Conservation (phyloP, 1,140 invertebrate species). For the Ephestia elutella region DNA sequence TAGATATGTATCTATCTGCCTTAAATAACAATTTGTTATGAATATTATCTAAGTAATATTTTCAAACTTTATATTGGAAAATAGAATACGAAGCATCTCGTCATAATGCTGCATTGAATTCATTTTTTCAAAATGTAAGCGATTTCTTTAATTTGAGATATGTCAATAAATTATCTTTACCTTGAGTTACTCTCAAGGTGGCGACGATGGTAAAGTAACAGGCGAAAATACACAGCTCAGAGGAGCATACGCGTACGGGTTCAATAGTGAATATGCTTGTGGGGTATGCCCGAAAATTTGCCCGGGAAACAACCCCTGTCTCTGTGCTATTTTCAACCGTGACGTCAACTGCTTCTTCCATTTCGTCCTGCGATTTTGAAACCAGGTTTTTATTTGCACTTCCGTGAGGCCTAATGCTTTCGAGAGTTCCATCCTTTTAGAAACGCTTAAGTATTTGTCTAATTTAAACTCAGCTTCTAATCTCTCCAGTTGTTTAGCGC, state of each 20-base stretch:
- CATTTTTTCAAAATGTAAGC: no score
- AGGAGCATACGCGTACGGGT: conserved; percentile 67
- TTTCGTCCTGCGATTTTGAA: conserved; percentile 95
- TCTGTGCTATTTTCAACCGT: conserved; percentile 87
- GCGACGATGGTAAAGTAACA: conserved; percentile 61
- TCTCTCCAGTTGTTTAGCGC: conserved; percentile 91
- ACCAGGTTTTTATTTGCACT: conserved; percentile 98
- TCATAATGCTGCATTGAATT: no score
- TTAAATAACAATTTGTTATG: no score
- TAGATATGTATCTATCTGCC: no score
- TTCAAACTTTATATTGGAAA: no score
- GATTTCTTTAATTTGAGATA: no score
- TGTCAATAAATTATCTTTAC: no score
- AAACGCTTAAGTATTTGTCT: conserved; percentile 96
- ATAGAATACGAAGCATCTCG: no score
- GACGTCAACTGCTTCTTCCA: conserved; percentile 97
- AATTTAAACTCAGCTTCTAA: conserved; percentile 95
- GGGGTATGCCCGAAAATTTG: conserved; percentile 79
- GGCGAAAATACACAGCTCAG: conserved; percentile 74
- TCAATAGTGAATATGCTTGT: conserved; percentile 77
- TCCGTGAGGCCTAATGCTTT: conserved; percentile 92
- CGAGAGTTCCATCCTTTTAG: conserved; percentile 94
- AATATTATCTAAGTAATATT: no score
- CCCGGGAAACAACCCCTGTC: conserved; percentile 85
- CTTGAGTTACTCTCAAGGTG: conserved; percentile 26